Evolutionary conservation across 2,888 invertebrate species (phyloP).

Genomic region (Cacoxenus indagator): DNA sequence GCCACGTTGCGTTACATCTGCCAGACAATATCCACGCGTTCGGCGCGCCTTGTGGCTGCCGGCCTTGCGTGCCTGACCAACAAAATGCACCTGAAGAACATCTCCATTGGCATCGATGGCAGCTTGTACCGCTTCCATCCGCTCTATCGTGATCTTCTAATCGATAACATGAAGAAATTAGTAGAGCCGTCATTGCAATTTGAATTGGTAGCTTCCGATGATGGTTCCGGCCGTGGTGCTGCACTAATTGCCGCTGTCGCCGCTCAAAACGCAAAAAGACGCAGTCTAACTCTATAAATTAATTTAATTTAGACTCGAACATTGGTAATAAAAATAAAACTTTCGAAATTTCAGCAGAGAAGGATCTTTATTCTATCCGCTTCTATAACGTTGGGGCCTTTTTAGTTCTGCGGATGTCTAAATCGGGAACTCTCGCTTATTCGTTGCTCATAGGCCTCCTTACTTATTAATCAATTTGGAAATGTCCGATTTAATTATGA

Average conservation of each 20-base stretch:
- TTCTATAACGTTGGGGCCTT: no score
- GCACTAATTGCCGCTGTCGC: conserved; percentile 47
- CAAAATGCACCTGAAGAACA: conserved; percentile 85
- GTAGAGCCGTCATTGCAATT: conserved; percentile 38
- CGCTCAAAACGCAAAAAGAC: no score
- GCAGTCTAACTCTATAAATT: no score
- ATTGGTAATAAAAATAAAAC: no score
- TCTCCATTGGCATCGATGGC: conserved; percentile 78
- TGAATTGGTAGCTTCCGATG: conserved; percentile 39
- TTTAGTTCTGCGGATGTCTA: no score
- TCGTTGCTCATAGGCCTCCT: no score
- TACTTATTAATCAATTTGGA: no score
- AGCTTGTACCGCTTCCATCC: conserved; percentile 50
- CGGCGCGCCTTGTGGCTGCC: conserved; percentile 92
- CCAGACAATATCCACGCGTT: conserved; percentile 87
- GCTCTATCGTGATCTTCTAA: conserved; percentile 34
- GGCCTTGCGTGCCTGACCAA: conserved; percentile 88
- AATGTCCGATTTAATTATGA: no score
- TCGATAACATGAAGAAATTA: conserved; percentile 32
- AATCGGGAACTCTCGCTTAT: no score
- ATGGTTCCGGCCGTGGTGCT: conserved; percentile 50
- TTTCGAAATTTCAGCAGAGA: no score
- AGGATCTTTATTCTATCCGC: no score
- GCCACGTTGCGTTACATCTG: conserved; percentile 90
- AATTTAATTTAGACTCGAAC: no score